These are phyloP conservation scores for Rattus norvegicus DNA, from an alignment of 2,113 vertebrate species.

Conservation along the genomic window GRCr8 NC_086030.1:2767501-2768000, in stretches of 20 bases:
- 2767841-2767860: conserved; percentile 58
- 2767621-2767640: background rate
- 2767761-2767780: background rate
- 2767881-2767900: conserved; percentile 87
- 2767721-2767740: too few relatives aligned
- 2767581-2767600: background rate
- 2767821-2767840: background rate
- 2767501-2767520: background rate
- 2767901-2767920: conserved; percentile 91
- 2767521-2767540: background rate
- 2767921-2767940: conserved; percentile 84
- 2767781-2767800: background rate
- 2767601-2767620: background rate
- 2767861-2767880: too few relatives aligned
- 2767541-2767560: background rate
- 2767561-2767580: background rate
- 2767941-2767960: background rate
- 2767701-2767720: background rate
- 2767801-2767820: background rate
- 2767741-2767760: too few relatives aligned
- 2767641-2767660: background rate
- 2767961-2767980: background rate
- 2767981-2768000: background rate
- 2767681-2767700: background rate
- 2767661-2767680: background rate